Evolutionary conservation across 2,113 vertebrate genomes (phyloP).

Genomic region (Melanocharis versteri): DNA sequence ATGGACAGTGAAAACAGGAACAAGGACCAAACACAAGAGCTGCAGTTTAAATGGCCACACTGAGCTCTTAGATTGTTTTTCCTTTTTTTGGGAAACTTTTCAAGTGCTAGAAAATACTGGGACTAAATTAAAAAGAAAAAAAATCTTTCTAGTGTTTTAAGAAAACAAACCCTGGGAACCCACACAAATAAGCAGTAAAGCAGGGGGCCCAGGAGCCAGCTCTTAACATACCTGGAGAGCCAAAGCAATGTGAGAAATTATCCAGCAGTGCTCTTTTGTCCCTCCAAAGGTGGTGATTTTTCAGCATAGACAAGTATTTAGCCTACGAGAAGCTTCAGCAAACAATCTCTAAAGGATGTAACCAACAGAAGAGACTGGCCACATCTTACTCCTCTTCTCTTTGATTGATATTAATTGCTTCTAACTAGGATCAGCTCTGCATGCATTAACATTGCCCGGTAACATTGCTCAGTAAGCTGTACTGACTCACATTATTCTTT

Average conservation of each 20-base stretch:
- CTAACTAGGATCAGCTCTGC: background rate
- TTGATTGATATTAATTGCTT: background rate
- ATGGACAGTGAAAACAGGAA: background rate
- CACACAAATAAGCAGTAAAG: background rate
- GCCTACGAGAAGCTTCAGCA: background rate
- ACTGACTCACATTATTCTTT: background rate
- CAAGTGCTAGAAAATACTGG: background rate
- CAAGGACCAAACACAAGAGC: background rate
- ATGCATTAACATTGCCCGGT: background rate
- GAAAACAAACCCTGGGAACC: background rate
- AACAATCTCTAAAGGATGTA: background rate
- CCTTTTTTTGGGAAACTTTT: background rate
- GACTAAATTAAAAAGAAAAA: background rate
- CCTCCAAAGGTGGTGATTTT: background rate
- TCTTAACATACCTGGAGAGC: background rate
- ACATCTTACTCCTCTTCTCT: background rate
- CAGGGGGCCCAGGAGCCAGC: background rate
- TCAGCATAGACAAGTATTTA: background rate
- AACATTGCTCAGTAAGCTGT: background rate
- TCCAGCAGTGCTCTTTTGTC: background rate
- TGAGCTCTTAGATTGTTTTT: background rate
- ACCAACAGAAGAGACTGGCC: background rate
- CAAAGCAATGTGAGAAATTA: background rate
- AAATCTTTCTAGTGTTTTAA: background rate
- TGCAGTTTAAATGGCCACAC: background rate